phyloP scores from a whole-genome alignment of 2,113 vertebrate species.

The Misgurnus mizolepis region DNA sequence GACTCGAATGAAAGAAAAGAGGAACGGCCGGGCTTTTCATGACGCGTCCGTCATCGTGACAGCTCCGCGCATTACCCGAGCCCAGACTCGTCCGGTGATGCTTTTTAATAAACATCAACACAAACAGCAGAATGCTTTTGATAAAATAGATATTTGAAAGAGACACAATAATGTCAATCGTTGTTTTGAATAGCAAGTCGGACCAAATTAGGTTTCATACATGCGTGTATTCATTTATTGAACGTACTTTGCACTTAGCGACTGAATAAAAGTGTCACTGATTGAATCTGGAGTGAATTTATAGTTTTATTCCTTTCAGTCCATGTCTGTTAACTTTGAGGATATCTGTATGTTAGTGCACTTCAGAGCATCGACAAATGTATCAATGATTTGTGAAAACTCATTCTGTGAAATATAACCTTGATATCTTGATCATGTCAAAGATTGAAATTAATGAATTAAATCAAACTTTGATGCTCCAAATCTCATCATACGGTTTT shows the following conservation, averaged over 20 bases:
- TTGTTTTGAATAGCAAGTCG: constrained; percentile 42
- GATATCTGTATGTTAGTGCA: neutral
- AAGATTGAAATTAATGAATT: no score
- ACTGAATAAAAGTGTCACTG: neutral
- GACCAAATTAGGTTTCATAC: constrained; percentile 31
- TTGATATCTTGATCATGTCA: no score
- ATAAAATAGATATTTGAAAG: constrained; percentile 44
- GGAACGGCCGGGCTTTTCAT: constrained; percentile 29
- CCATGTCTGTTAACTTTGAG: neutral
- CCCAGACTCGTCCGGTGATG: constrained; percentile 38
- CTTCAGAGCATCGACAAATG: no score
- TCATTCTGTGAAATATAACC: no score
- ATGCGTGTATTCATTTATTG: neutral
- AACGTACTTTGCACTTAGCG: neutral
- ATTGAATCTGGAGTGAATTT: neutral
- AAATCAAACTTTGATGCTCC: no score
- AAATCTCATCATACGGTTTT: no score
- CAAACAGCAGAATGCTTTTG: constrained; percentile 37
- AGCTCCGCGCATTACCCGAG: constrained; percentile 18
- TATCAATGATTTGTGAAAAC: no score
- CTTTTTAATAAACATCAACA: constrained; percentile 55
- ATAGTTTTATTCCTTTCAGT: neutral
- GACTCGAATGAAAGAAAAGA: constrained; percentile 34
- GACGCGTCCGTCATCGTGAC: constrained; percentile 45
- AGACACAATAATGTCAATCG: neutral